A percentile compares a stretch with the other conserved stretches of the same genome.
phyloP scores from a whole-genome alignment of 2,888 invertebrate species.

The Stegophylla sp. region DNA sequence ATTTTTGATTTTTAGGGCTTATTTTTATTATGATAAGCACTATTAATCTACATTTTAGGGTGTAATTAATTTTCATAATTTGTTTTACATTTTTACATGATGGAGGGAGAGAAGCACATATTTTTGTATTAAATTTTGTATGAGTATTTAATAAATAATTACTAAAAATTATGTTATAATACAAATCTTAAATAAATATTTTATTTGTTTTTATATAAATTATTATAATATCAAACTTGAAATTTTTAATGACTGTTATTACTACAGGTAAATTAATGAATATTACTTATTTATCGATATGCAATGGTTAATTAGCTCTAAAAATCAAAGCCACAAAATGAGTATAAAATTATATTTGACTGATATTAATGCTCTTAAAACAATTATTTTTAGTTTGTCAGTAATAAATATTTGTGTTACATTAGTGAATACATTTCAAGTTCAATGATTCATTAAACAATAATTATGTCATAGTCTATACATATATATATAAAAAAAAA shows the following conservation, averaged over 20 bases:
- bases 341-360: constrained; percentile 47
- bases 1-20: constrained; percentile 54
- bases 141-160: neutral
- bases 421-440: neutral
- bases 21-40: constrained; percentile 4
- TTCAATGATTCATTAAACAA: neutral
- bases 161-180: neutral
- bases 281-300: neutral
- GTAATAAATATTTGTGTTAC: neutral
- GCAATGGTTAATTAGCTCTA: constrained; percentile 38
- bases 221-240: neutral
- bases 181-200: neutral
- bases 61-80: neutral
- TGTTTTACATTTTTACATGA: neutral
- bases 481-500: neutral
- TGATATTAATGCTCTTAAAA: constrained; percentile 1
- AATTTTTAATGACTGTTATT: neutral
- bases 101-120: neutral
- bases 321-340: constrained; percentile 47
- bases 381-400: neutral
- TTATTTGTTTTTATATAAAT: neutral
- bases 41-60: constrained; percentile 10
- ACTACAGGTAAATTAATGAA: neutral
- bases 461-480: neutral
- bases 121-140: neutral